These are phyloP conservation scores for Lethocerus indicus DNA, from an alignment of 1,140 invertebrate species.

Conservation along the genomic window DNA sequence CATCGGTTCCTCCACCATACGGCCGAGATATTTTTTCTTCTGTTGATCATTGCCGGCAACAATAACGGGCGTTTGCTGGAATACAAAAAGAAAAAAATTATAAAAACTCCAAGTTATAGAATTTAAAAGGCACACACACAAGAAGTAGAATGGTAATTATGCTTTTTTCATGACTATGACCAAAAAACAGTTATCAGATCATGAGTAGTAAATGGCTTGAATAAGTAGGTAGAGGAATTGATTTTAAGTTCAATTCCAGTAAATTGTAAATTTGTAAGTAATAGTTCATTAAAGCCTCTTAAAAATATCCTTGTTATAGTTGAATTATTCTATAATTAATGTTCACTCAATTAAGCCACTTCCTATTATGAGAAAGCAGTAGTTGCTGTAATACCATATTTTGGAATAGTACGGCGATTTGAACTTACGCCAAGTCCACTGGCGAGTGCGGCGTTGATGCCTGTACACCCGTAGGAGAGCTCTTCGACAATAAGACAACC, in stretches of 20 bases:
- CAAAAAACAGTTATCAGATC: no score
- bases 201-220: no score
- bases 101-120: no score
- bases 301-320: no score
- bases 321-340: no score
- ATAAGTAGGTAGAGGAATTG: no score
- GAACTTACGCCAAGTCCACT: slow-evolving; percentile 73
- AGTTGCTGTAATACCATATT: no score
- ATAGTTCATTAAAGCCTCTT: no score
- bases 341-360: no score
- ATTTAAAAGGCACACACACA: slow-evolving; percentile 11
- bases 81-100: slow-evolving; percentile 18
- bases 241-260: no score
- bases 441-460: slow-evolving; percentile 76
- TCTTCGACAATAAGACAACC: slow-evolving; percentile 78
- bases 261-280: no score
- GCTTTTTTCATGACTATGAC: slow-evolving; percentile 1
- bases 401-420: neutral
- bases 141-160: neutral
- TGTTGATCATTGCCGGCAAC: slow-evolving; percentile 72
- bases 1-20: slow-evolving; percentile 68
- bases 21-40: slow-evolving; percentile 83
- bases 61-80: slow-evolving; percentile 75
- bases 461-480: slow-evolving; percentile 86
- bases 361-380: no score